phyloP scores from a whole-genome alignment of 2,797 vertebrate species.

The Poecilia wingei region DNA sequence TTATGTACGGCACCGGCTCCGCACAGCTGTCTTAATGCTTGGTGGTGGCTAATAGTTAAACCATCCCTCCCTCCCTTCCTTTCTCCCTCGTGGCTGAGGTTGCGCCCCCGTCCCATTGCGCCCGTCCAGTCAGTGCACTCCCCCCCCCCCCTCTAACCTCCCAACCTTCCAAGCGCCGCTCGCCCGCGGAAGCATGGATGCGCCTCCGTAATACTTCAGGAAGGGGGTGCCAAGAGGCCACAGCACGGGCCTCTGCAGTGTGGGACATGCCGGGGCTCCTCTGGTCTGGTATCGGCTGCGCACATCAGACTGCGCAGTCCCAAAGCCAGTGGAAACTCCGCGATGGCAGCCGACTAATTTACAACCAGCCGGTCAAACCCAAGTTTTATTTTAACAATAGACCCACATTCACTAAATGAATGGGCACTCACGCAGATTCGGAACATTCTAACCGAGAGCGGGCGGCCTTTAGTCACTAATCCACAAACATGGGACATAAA shows the following conservation, averaged over 20 bases:
- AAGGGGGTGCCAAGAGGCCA: constrained; percentile 74
- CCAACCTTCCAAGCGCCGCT: constrained; percentile 10
- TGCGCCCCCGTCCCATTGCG: constrained; percentile 65
- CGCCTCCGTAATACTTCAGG: constrained; percentile 67
- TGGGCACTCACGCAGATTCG: constrained; percentile 9
- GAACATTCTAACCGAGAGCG: constrained; percentile 24
- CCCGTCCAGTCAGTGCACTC: constrained; percentile 58
- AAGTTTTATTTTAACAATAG: constrained; percentile 60
- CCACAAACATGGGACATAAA: constrained; percentile 31
- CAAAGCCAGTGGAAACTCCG: constrained; percentile 22
- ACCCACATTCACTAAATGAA: constrained; percentile 36
- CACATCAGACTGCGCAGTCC: not conserved
- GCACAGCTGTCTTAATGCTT: constrained; percentile 63
- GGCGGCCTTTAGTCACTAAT: constrained; percentile 52
- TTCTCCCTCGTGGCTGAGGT: constrained; percentile 2
- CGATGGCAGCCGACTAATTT: constrained; percentile 59
- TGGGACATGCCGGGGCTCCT: constrained; percentile 16
- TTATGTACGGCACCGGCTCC: constrained; percentile 71
- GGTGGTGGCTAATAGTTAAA: constrained; percentile 73
- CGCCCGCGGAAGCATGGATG: constrained; percentile 59
- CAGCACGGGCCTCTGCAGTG: constrained; percentile 49
- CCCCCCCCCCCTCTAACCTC: not conserved
- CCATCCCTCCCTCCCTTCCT: constrained; percentile 56
- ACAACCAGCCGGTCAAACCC: constrained; percentile 37
- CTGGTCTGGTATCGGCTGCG: not conserved